Base-by-base conservation (phyloP, 1,140 invertebrate species). In the Hycleus cichorii region DNA sequence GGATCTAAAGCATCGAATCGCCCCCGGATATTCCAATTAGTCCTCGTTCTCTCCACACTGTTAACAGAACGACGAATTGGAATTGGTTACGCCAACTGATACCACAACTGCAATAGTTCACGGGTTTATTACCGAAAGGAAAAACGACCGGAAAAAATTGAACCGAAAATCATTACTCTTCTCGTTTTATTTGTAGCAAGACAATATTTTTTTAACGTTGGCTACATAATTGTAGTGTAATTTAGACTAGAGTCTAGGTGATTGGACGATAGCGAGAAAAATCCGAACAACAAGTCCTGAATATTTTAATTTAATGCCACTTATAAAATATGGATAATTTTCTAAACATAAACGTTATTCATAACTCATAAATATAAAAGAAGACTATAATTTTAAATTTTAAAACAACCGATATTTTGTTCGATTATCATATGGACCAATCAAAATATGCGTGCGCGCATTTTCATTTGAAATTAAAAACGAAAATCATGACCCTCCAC, bases 311-410 rank as follows among this genome's bases (percentile, higher is more conserved):
- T 45, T 45, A 45, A 53, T 52, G 50, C 50, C 40, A 52, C 40
- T 43, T 52, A 52, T 53, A 53, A 53, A 53, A 58, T 58, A 46
- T 52, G 43, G 57, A 58, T 58, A 58, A 58, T 58, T 58, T 58
- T 52, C 49, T 58, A 58, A 47, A 32, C 49, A 51, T 58, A 58
- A 58, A 52, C 47, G 49, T 44, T 38, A 58, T 51, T 46, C 49
- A 58, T 52, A 51, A 58, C 48, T 46, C 49, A 58, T 58, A 51
- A 58, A 58, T 52, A 58, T 32, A 32, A 32, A 39, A 44, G 27
- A 52, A 58, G 51, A 40, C 57, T 58, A 58, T 58, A 58, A 58
- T 58, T 58, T 58, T 49, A 52, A 58, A 58, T 53, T 58, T 58
- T 51, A 58, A 58, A 47, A 32, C 32, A 32, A 32, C 49, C 51